Percentiles rank a stretch among this genome's conserved stretches.
Conservation (phyloP, 2,888 invertebrate genomes). For the Piscicola geometra region DNA sequence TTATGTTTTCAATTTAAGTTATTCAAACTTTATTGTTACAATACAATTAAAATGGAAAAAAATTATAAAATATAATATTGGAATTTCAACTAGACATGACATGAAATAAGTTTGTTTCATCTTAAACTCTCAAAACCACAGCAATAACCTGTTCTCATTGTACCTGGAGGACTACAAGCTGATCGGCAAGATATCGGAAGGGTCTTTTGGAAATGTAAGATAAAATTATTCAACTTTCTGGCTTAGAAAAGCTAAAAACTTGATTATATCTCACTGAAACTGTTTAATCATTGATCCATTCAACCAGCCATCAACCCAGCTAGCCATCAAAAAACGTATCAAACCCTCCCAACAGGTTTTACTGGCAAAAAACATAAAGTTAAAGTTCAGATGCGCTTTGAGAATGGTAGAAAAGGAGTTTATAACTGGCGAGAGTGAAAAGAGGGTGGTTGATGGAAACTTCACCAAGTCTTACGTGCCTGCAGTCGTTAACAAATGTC, state of each 20-base stretch:
- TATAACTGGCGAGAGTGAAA: not conserved
- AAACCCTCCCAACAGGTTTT: constrained; percentile 22
- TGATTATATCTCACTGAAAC: too few relatives aligned
- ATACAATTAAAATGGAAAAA: too few relatives aligned
- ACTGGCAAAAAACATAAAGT: constrained; percentile 7
- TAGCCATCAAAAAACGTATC: too few relatives aligned
- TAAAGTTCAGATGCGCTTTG: constrained; percentile 15
- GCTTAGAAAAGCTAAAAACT: too few relatives aligned
- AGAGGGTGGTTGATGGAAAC: constrained; percentile 5
- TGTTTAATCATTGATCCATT: too few relatives aligned
- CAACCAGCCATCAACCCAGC: too few relatives aligned
- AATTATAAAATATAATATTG: too few relatives aligned
- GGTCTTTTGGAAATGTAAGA: constrained; percentile 6
- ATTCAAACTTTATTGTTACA: too few relatives aligned
- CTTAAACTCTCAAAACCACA: too few relatives aligned
- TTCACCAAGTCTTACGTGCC: constrained; percentile 18
- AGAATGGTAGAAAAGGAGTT: constrained; percentile 19
- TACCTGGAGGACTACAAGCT: constrained; percentile 28
- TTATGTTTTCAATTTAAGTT: too few relatives aligned
- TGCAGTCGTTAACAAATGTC: constrained; percentile 12
- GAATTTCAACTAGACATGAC: not conserved
- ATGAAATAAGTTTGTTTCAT: too few relatives aligned
- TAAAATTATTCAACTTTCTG: too few relatives aligned
- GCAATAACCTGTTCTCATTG: not conserved
- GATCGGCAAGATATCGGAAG: constrained; percentile 22